Percentiles rank a stretch among this genome's conserved stretches.
These are phyloP conservation scores for Phorcus lineatus DNA, from an alignment of 2,888 invertebrate genomes.

Conservation along the genomic window DNA sequence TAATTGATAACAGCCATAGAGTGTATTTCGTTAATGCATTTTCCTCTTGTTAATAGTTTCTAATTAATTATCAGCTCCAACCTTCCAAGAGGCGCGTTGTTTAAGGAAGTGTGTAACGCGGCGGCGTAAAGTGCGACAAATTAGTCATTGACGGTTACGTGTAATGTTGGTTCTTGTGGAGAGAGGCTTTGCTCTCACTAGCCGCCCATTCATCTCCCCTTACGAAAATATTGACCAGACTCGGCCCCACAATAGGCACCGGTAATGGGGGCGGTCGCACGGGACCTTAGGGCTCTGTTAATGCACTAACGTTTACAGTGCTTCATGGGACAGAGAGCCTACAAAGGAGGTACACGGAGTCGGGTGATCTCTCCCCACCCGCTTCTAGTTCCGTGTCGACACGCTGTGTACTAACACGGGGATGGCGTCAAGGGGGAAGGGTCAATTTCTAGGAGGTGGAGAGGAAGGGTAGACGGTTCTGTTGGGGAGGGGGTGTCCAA, in stretches of 20 bases:
- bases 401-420: background rate
- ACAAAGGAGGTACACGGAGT: constrained; percentile 16
- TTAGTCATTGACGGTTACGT: constrained; percentile 24
- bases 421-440: background rate
- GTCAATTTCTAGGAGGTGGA: background rate
- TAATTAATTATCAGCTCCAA: no score
- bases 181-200: background rate
- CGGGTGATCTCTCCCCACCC: constrained; percentile 22
- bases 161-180: constrained; percentile 5
- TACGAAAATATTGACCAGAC: constrained; percentile 30
- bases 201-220: background rate
- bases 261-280: constrained; percentile 1
- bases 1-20: no score
- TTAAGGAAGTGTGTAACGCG: background rate
- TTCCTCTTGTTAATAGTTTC: no score
- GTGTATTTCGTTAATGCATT: no score
- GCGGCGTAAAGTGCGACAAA: constrained; percentile 8
- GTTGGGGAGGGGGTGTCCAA: no score
- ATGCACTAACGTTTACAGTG: constrained; percentile 31
- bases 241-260: constrained; percentile 17
- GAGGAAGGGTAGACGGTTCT: background rate
- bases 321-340: constrained; percentile 29
- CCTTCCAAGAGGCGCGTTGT: no score
- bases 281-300: constrained; percentile 4
- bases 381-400: background rate